phyloP scores from a whole-genome alignment of 1,140 invertebrate species.

The Eriocheir sinensis region DNA sequence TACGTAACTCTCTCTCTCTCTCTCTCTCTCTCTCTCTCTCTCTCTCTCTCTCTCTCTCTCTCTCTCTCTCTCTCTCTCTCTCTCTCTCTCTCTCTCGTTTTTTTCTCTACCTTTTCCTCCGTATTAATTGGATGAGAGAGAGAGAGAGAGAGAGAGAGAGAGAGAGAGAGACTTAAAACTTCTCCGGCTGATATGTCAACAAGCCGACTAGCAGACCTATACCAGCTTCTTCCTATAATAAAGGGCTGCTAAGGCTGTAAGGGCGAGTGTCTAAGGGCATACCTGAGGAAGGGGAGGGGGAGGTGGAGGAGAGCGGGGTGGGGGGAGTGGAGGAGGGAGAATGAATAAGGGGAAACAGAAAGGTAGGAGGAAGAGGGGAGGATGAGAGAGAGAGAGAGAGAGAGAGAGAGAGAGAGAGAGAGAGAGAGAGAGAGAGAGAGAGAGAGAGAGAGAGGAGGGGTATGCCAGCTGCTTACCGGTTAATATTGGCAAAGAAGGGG shows the following conservation, averaged over 20 bases:
- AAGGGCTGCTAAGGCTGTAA: background rate
- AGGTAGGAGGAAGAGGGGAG: background rate
- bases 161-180: background rate
- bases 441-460: background rate
- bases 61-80: slow-evolving; percentile 16
- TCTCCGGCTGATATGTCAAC: background rate
- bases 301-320: background rate
- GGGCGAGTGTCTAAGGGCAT: background rate
- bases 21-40: too few relatives aligned
- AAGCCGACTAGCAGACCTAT: background rate
- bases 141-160: background rate
- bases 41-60: slow-evolving; percentile 43
- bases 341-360: background rate
- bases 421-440: slow-evolving; percentile 14
- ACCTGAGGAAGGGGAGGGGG: background rate
- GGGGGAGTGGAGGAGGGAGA: background rate
- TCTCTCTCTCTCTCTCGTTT: background rate
- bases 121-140: too few relatives aligned
- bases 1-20: too few relatives aligned
- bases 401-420: slow-evolving; percentile 14
- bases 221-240: background rate
- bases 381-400: slow-evolving; percentile 6
- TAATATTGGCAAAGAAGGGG: slow-evolving; percentile 29
- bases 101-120: too few relatives aligned
- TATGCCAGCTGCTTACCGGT: slow-evolving; percentile 7